Base-by-base conservation (phyloP, 2,113 vertebrate species). In the Fukomys damarensis region DNA sequence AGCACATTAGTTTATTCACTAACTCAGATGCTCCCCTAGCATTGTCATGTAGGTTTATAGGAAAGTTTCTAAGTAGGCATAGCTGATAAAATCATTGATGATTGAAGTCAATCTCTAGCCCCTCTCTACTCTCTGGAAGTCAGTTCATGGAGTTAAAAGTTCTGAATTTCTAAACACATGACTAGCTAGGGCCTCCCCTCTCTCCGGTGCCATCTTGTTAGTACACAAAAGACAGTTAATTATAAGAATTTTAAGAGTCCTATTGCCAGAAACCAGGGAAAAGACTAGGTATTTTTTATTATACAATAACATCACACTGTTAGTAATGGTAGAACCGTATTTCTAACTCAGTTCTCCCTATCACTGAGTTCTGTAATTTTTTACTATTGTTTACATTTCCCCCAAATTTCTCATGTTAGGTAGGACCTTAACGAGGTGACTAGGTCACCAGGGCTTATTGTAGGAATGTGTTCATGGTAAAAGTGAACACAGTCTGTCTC, bases 291-390 rank as follows among this genome's bases (percentile, higher is more conserved):
- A 30, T 41, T 72, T 96, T 70, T 59, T 5, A 91, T 84, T 54
- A 74, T 35, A 59, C 19, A 94, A 94, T 11, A 94, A 96, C 14
- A 94, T 89, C 63, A 74, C 74, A 86, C 8, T 83, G 10, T 68
- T 88, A 80, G 5, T 32, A 77, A 74, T 7, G 5, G 20, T 66
- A 3, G 32, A 68, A 32, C 32, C 17, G 7, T 20, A 76, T 89
- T 96, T 93, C 80, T 91, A 95, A 91, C 61, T 86, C 41, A 87
- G 38, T 26, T 70, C 61, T 46, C 38, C 11, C 32, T 93, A 30
- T 41, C 0, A 16, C 61, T 86, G 58, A 93, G 74, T 82, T 52
- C 85, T 30, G 63, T 89, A 79, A 89, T 82, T 56, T 32, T 58
- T 9, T 72, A n/a, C n/a, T 32, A 38, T 14, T 52, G 20, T 74